Conservation (phyloP, 1,140 invertebrate genomes). For the Bombus confusus region DNA sequence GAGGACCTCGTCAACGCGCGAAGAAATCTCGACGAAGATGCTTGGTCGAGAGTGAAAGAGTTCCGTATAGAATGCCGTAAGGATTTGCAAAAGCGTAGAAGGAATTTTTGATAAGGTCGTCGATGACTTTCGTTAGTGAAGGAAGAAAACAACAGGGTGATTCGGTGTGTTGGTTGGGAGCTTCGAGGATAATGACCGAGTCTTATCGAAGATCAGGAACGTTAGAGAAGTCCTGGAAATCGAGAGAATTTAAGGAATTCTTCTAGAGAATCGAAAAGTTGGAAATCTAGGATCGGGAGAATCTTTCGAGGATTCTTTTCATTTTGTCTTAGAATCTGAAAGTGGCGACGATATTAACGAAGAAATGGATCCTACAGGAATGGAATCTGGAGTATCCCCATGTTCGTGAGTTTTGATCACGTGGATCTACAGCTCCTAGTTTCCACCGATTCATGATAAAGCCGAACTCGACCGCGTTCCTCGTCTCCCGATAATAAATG, state of each 20-base stretch:
- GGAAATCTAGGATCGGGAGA: background rate
- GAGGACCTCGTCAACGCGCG: background rate
- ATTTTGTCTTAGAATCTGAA: background rate
- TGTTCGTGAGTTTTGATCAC: background rate
- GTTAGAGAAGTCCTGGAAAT: background rate
- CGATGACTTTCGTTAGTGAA: background rate
- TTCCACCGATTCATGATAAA: background rate
- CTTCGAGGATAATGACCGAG: background rate
- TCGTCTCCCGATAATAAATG: slow-evolving; percentile 52
- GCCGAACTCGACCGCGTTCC: background rate
- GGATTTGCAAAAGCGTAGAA: background rate
- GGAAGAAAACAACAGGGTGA: background rate
- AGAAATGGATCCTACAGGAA: background rate
- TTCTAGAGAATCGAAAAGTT: background rate
- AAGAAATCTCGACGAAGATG: background rate
- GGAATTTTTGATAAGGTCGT: background rate
- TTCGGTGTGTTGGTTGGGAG: background rate
- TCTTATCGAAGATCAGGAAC: background rate
- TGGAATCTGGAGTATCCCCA: too few relatives aligned
- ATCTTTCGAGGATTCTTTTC: background rate
- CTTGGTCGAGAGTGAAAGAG: background rate
- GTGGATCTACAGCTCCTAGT: background rate
- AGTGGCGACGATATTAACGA: background rate
- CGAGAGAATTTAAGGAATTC: background rate
- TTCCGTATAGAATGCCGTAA: background rate